phyloP scores from a whole-genome alignment of 2,797 vertebrate genomes.

The Setipinna tenuifilis region DNA sequence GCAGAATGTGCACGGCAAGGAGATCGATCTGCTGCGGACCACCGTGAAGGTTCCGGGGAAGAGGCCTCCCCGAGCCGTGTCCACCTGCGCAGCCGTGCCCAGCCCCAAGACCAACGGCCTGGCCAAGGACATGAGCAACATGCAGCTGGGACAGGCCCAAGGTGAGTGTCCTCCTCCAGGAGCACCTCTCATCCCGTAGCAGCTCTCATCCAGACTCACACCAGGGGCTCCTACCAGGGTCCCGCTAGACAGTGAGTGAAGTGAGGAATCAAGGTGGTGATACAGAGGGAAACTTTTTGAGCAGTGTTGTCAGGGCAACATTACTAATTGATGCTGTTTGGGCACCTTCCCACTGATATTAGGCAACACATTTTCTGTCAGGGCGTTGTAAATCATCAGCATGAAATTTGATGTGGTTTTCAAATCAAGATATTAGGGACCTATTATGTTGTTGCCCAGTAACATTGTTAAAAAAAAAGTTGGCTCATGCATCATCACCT shows the following conservation, averaged over 20 bases:
- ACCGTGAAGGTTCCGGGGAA: slow-evolving; percentile 97
- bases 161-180: slow-evolving; percentile 72
- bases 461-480: too few species aligned
- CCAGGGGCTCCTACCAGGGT: neutral
- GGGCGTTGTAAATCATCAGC: too few species aligned
- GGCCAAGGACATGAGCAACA: slow-evolving; percentile 90
- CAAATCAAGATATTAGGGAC: too few species aligned
- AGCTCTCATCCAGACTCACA: neutral
- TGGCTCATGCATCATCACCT: too few species aligned
- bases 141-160: slow-evolving; percentile 87
- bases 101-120: slow-evolving; percentile 93
- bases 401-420: too few species aligned
- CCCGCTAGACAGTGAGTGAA: neutral
- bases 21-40: slow-evolving; percentile 93
- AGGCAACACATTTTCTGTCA: too few species aligned
- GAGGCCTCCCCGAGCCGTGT: slow-evolving; percentile 89
- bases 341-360: too few species aligned
- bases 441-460: too few species aligned
- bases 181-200: neutral
- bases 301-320: too few species aligned
- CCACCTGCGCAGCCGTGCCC: slow-evolving; percentile 84
- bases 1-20: slow-evolving; percentile 97
- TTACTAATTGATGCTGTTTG: too few species aligned
- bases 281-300: too few species aligned
- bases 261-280: too few species aligned